phyloP scores from a whole-genome alignment of 92 coral and sea anemone genomes.

The Isaurus tuberculatus region DNA sequence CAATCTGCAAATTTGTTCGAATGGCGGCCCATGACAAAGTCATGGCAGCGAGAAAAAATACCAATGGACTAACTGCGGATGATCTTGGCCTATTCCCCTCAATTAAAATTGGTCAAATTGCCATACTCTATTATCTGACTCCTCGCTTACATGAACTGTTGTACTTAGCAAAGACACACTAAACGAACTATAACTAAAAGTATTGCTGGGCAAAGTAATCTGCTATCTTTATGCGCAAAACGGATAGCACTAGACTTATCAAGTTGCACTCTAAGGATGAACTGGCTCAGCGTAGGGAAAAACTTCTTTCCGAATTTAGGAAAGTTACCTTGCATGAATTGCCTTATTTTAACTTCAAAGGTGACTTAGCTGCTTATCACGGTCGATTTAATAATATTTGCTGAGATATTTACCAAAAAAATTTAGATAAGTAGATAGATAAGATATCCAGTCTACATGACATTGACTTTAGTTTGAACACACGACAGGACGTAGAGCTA shows the following conservation, averaged over 20 bases:
- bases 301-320: neutral
- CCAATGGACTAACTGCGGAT: neutral
- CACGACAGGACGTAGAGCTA: neutral
- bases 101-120: neutral
- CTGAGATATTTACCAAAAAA: neutral
- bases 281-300: constrained; percentile 11
- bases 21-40: constrained; percentile 23
- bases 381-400: constrained; percentile 3
- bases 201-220: constrained; percentile 50
- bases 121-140: constrained; percentile 32
- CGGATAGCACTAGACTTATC: constrained; percentile 15
- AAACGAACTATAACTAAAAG: constrained; percentile 17
- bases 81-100: constrained; percentile 23
- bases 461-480: neutral
- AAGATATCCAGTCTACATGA: constrained; percentile 7
- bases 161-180: constrained; percentile 7
- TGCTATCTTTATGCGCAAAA: constrained; percentile 31
- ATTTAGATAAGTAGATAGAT: neutral
- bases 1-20: constrained; percentile 51
- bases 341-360: constrained; percentile 5
- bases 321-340: neutral
- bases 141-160: constrained; percentile 18
- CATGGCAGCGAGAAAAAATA: constrained; percentile 7
- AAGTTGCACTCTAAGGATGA: neutral
- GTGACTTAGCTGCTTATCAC: constrained; percentile 1